Percentiles rank a stretch among this genome's conserved stretches.
phyloP scores from a whole-genome alignment of 1,140 invertebrate species.

The Trigoniulus corallinus region DNA sequence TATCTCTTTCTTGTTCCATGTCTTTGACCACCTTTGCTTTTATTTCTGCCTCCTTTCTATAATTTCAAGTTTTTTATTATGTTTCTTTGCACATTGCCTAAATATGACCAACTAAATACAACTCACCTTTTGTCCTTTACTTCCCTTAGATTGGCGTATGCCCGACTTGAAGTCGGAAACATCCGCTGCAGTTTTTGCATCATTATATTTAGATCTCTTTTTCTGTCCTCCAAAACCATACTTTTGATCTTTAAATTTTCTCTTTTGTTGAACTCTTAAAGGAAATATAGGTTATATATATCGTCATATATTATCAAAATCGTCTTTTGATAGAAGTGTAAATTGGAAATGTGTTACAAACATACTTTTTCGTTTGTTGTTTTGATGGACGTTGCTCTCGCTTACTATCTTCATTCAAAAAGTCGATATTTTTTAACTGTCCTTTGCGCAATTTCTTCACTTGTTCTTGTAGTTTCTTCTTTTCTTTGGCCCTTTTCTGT shows the following conservation, averaged over 20 bases:
- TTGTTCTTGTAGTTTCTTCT: conserved; percentile 22
- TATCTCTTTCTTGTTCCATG: too few species aligned
- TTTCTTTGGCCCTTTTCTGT: conserved; percentile 44
- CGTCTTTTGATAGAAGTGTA: conserved; percentile 10
- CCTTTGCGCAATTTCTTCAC: conserved; percentile 47
- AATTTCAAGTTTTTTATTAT: too few species aligned
- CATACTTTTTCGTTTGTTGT: conserved; percentile 24
- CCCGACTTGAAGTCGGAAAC: conserved; percentile 12
- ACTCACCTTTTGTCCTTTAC: too few species aligned
- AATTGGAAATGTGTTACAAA: conserved; percentile 4
- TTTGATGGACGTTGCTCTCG: conserved; percentile 17
- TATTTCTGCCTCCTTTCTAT: too few species aligned
- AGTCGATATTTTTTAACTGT: conserved; percentile 59
- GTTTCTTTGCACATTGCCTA: too few species aligned
- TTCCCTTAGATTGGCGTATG: too few species aligned
- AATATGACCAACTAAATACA: too few species aligned
- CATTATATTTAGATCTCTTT: conserved; percentile 73
- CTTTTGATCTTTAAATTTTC: conserved; percentile 60
- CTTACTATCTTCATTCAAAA: conserved; percentile 41
- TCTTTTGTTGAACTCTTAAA: conserved; percentile 13
- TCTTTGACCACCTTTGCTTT: too few species aligned
- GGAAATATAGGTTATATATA: conserved; percentile 4
- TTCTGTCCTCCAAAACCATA: conserved; percentile 96
- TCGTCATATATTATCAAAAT: conserved; percentile 14
- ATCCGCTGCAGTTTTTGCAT: conserved; percentile 42